phyloP scores from a whole-genome alignment of 2,797 vertebrate genomes.

The Morelia viridis region DNA sequence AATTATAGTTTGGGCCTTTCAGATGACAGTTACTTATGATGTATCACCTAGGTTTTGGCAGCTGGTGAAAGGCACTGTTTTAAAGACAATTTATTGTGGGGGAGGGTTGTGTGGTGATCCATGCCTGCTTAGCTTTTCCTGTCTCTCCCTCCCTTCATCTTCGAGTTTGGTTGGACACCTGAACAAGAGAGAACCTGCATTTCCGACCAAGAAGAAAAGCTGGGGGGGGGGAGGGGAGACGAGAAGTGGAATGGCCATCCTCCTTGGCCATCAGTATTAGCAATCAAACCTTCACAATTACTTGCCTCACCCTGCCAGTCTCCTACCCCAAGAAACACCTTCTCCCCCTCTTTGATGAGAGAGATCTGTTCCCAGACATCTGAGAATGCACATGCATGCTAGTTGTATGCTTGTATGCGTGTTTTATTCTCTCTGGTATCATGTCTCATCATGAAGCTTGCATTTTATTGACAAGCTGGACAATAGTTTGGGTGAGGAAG shows the following conservation, averaged over 20 bases:
- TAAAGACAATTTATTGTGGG: neutral
- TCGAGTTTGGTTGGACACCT: neutral
- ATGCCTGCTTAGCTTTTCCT: neutral
- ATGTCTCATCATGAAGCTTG: conserved; percentile 2
- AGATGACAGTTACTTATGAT: neutral
- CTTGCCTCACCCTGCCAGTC: neutral
- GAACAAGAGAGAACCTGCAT: conserved; percentile 20
- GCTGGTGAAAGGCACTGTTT: conserved; percentile 12
- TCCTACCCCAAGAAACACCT: neutral
- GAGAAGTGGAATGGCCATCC: neutral
- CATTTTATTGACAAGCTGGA: conserved; percentile 18
- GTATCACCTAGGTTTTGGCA: neutral
- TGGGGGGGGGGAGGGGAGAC: too few species aligned
- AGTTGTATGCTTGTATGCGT: neutral
- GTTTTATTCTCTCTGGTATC: conserved; percentile 4
- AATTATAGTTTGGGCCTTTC: neutral
- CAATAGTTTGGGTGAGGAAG: conserved; percentile 8
- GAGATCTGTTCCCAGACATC: conserved; percentile 9
- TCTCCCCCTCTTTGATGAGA: neutral
- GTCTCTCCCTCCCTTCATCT: neutral
- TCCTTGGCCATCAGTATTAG: conserved; percentile 9
- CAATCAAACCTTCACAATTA: neutral
- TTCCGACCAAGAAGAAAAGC: neutral
- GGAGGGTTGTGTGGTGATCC: neutral
- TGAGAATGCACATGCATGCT: neutral